Evolutionary conservation across 2,113 vertebrate genomes (phyloP).

Genomic region (Argyrosomus japonicus): DNA sequence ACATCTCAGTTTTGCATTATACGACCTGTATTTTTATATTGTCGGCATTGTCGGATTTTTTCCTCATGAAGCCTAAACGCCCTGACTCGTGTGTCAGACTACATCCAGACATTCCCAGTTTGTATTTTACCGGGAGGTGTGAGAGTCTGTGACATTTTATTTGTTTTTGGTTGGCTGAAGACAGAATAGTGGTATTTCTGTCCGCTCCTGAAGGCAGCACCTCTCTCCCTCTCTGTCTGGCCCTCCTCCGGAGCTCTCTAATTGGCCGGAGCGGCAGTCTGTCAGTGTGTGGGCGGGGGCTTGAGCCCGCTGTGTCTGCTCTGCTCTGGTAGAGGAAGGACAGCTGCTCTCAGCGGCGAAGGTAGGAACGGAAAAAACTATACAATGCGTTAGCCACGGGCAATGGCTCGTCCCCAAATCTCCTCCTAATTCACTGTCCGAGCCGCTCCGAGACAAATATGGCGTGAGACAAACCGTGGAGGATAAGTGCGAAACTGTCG

Average conservation of each 20-base stretch:
- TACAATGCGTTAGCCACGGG: constrained; percentile 62
- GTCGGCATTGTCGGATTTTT: neutral
- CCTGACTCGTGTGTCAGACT: neutral
- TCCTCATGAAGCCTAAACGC: neutral
- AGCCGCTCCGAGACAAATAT: constrained; percentile 51
- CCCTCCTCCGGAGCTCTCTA: constrained; percentile 51
- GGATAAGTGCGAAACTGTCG: constrained; percentile 67
- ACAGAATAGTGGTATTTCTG: constrained; percentile 26
- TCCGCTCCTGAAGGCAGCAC: constrained; percentile 62
- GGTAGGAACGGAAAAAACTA: constrained; percentile 47
- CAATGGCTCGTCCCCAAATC: constrained; percentile 43
- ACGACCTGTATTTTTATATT: neutral
- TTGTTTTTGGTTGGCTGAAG: neutral
- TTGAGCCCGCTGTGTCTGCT: constrained; percentile 54
- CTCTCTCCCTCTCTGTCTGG: constrained; percentile 24
- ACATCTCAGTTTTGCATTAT: neutral
- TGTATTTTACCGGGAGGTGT: neutral
- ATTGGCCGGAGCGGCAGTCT: constrained; percentile 66
- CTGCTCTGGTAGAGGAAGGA: constrained; percentile 58
- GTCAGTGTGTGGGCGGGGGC: constrained; percentile 65
- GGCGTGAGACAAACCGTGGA: constrained; percentile 72
- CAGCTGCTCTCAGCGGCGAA: constrained; percentile 73
- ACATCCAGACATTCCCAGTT: constrained; percentile 9
- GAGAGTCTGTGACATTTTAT: neutral
- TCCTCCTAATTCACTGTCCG: constrained; percentile 17